Evolutionary conservation across 2,888 invertebrate genomes (phyloP), one percentile per base, ranked within the genome.

Genomic region (Salpingus planirostris): DNA sequence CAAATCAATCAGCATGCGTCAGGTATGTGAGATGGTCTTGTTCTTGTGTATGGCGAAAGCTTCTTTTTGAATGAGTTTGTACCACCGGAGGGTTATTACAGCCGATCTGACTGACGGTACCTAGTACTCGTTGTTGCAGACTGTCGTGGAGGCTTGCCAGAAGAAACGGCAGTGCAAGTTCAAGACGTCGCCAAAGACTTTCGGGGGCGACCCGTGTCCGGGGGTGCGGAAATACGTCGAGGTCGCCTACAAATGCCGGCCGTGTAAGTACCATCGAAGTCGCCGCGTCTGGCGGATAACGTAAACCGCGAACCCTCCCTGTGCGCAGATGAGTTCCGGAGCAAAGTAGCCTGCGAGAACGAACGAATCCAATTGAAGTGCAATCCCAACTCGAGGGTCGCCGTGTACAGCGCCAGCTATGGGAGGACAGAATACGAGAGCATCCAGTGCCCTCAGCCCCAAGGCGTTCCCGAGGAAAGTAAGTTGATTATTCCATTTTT

Each of bases 211-310:
- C 69, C 92, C 93, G 1, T 96, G 95, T 61, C 92, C 92, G 7
- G 83, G 84, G 12, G 80, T 87, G 37, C 74, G 85, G 44, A 92
- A 95, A 67, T 93, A 90, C 70, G 86, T 93, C 47, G 91, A 93
- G 70, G 89, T 95, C 44, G 89, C 89, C 51, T 96, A 91, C 71
- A 93, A 93, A 69, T 96, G 96, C 73, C 78, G 89, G 66, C 96
- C 96, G 59, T 88, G 95, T 95, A 73, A 88, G 87, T 83, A 31
- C 27, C 21, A 25, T n/a, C n/a, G n/a, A n/a, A n/a, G n/a, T n/a
- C n/a, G n/a, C n/a, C n/a, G n/a, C n/a, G n/a, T n/a, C n/a, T n/a
- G n/a, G n/a, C n/a, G n/a, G n/a, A n/a, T n/a, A n/a, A n/a, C n/a
- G n/a, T n/a, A n/a, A n/a, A n/a, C n/a, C n/a, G n/a, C n/a, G n/a